Conservation (phyloP, 2,888 invertebrate species). For the Drosophila bunnanda region DNA sequence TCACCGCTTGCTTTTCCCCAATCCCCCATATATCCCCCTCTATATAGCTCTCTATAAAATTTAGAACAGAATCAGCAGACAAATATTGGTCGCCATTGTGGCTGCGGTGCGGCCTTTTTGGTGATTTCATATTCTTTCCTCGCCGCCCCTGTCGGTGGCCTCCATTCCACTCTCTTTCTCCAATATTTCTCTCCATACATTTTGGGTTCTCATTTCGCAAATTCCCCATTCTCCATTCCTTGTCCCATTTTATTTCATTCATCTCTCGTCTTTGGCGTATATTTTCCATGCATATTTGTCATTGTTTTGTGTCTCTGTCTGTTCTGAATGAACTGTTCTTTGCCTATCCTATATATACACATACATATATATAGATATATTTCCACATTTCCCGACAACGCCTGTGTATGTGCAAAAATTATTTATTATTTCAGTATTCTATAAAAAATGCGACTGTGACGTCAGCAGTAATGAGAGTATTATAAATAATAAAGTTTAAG, state of each 20-base stretch:
- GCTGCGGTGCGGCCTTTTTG: constrained; percentile 42
- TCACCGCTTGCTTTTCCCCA: background rate
- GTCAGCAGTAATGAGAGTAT: constrained; percentile 15
- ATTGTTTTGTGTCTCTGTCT: constrained; percentile 42
- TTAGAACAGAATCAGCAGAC: constrained; percentile 50
- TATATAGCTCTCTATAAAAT: constrained; percentile 48
- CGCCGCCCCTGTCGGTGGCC: background rate
- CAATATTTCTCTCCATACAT: constrained; percentile 18
- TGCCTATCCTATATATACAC: background rate
- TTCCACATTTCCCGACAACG: constrained; percentile 4
- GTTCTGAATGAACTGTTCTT: constrained; percentile 43
- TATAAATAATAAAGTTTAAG: background rate
- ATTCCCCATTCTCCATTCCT: constrained; percentile 15
- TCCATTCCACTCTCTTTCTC: background rate
- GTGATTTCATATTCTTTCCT: constrained; percentile 60
- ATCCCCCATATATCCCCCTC: background rate
- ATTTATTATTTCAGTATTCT: constrained; percentile 35
- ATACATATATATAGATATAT: background rate
- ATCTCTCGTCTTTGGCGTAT: constrained; percentile 28
- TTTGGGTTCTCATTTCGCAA: constrained; percentile 35
- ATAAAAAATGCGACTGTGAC: constrained; percentile 34
- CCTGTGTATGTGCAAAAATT: constrained; percentile 29
- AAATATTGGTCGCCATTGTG: constrained; percentile 49
- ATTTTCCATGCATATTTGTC: constrained; percentile 53
- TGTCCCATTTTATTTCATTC: constrained; percentile 50